Evolutionary conservation across 2,113 vertebrate species (phyloP), one percentile per base, ranked within the genome.

Genomic region (Cinclus mexicanus): DNA sequence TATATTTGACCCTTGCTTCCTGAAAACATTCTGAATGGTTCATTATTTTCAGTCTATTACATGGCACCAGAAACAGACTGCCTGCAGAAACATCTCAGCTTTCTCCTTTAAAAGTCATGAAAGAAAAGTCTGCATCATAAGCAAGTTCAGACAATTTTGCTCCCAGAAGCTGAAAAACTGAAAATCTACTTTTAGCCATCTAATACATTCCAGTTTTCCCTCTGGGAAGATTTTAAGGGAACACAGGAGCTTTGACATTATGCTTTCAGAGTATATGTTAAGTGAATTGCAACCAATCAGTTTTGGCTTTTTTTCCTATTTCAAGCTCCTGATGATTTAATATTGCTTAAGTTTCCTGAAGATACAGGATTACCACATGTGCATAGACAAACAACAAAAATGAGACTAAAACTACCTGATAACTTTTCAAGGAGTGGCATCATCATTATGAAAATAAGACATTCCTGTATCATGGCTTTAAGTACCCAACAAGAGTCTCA

Each of bases 401-500:
- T 11, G 21, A 91, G 53, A 61, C 37, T 61, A 59, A 81, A 71
- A 84, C 74, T 53, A 87, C 35, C 46, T 92, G 60, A 18, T 18
- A 14, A 49, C 75, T 93, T 97, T 64, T 44, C 56, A 87, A 95
- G 87, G 83, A 87, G 71, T 35, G 57, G 68, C 52, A 83, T 1
- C 23, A 64, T 10, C 80, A 79, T 50, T 10, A 79, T 2, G 11
- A 31, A 90, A 77, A 22, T 22, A 31, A 95, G 85, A 91, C 90
- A 92, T 83, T 56, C 91, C 83, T 95, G 90, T 57, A 80, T 83
- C 79, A 86, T 33, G 77, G 35, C 49, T 93, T 77, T 82, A 96
- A 88, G 42, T 55, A 72, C 84, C 68, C 95, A 85, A 31, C 47
- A 75, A 90, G 89, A 96, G 59, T 80, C 94, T 98, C 97, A 99